A percentile compares a stretch with the other conserved stretches of the same genome.
phyloP scores from a whole-genome alignment of 2,888 invertebrate species.

The Nemoura dubitans region DNA sequence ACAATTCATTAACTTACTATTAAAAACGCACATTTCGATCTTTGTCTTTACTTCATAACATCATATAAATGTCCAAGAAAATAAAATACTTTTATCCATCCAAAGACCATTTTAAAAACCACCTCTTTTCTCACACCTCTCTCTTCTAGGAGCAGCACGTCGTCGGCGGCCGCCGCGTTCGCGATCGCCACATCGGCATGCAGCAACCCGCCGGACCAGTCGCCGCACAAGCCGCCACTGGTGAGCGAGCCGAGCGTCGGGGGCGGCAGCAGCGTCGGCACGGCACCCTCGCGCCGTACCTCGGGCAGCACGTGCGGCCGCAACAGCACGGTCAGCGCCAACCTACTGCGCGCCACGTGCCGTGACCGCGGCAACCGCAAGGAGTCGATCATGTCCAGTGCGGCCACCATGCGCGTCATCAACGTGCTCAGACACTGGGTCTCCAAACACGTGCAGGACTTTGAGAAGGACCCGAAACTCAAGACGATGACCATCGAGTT shows the following conservation, averaged over 20 bases:
- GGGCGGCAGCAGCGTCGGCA: slow-evolving; percentile 35
- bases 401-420: slow-evolving; percentile 92
- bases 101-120: no score
- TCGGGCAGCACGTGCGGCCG: slow-evolving; percentile 52
- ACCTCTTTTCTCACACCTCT: background rate
- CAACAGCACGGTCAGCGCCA: slow-evolving; percentile 55
- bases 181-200: slow-evolving; percentile 91
- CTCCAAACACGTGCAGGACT: slow-evolving; percentile 88
- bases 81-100: no score
- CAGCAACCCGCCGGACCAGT: slow-evolving; percentile 79
- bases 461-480: slow-evolving; percentile 79
- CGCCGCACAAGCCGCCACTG: slow-evolving; percentile 53
- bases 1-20: background rate
- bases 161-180: slow-evolving; percentile 88
- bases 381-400: slow-evolving; percentile 86
- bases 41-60: background rate
- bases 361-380: slow-evolving; percentile 67
- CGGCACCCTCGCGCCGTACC: slow-evolving; percentile 38
- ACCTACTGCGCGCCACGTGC: slow-evolving; percentile 57
- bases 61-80: background rate
- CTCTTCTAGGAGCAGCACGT: slow-evolving; percentile 77
- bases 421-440: slow-evolving; percentile 93
- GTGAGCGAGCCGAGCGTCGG: background rate
- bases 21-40: background rate
- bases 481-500: slow-evolving; percentile 84